Evolutionary conservation across 2,888 invertebrate genomes (phyloP), one percentile per base, ranked within the genome.

Genomic region (Tachina fera): DNA sequence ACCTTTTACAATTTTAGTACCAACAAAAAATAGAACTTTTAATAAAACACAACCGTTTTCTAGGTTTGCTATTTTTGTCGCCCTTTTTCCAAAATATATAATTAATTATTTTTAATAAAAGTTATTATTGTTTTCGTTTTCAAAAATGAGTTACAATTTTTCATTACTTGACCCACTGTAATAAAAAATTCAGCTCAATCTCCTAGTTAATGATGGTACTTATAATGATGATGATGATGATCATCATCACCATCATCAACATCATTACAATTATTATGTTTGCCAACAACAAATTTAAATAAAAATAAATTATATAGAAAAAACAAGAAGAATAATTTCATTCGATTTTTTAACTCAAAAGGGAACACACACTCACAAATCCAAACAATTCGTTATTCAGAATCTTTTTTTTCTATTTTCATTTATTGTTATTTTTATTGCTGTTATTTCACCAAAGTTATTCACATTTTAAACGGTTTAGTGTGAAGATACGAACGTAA

Each of bases 311-410:
- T 65, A 82, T 51, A 77, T 75, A 58, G 63, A 63, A 82, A 75
- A 72, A 84, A 49, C 74, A 79, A 72, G 79, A 79, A 86, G 79
- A 80, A 72, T 82, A 86, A 86, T 83, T 86, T 86, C 83, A 86
- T 82, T 86, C 14, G 79, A 86, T 79, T 67, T 83, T 86, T 79
- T 86, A 72, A 86, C 86, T 86, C 86, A 86, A 86, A 80, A 83
- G 86, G 86, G 83, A 86, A 76, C 76, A 80, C 65, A 75, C 79
- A 60, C 49, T 47, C 71, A 77, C 68, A 41, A n/a, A 19, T 56
- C 19, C 45, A 51, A 68, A 45, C 41, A 74, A 39, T 51, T 45
- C 79, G 71, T 76, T 83, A 68, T 67, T 80, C 83, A 80, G 86
- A 86, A 86, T 79, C 53, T 70, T 75, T 83, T 72, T 51, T 77